Conservation (phyloP, 2,113 vertebrate genomes). For the Mesocricetus auratus region DNA sequence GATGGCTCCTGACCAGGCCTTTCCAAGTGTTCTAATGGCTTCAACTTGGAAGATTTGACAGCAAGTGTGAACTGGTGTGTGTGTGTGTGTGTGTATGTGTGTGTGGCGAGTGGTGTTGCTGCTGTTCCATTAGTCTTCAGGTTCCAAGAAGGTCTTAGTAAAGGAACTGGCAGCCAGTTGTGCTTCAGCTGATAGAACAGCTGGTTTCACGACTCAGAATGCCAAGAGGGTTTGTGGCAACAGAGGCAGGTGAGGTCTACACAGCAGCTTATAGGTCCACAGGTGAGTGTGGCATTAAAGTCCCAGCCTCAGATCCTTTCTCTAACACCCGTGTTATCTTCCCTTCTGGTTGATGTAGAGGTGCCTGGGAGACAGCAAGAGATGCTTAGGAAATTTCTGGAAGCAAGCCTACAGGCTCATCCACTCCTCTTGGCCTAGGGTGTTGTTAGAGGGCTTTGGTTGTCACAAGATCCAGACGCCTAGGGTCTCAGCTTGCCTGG, state of each 20-base stretch:
- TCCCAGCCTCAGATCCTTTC: constrained; percentile 45
- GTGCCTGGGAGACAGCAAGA: constrained; percentile 21
- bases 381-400: constrained; percentile 77
- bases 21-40: constrained; percentile 22
- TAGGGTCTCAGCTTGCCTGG: constrained; percentile 56
- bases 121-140: background rate
- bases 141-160: constrained; percentile 28
- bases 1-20: constrained; percentile 49
- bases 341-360: constrained; percentile 55
- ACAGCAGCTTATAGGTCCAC: constrained; percentile 39
- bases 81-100: background rate
- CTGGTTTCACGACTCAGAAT: constrained; percentile 43
- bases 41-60: constrained; percentile 33
- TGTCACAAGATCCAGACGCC: constrained; percentile 84
- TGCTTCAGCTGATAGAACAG: constrained; percentile 36
- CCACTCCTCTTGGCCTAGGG: constrained; percentile 42
- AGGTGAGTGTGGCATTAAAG: background rate
- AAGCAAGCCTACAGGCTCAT: constrained; percentile 36
- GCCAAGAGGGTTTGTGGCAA: background rate
- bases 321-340: constrained; percentile 46
- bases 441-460: constrained; percentile 91
- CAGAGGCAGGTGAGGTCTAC: constrained; percentile 39
- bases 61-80: background rate
- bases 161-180: background rate
- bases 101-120: background rate